Evolutionary conservation across 2,113 vertebrate genomes (phyloP).

Genomic region (Hylia prasina): DNA sequence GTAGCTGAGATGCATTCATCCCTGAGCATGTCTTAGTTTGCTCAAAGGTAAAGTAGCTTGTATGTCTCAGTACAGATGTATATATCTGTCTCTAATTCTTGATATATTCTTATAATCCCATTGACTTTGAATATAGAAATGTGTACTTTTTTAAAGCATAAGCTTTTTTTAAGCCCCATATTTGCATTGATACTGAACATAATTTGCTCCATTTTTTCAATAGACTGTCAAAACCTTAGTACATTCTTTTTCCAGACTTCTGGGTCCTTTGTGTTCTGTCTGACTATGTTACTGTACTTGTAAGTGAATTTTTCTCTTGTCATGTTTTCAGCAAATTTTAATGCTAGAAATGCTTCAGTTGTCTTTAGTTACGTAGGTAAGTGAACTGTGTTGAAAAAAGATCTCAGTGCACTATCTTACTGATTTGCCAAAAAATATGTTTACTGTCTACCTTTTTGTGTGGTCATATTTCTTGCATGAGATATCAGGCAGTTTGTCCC

Average conservation of each 20-base stretch:
- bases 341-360: neutral
- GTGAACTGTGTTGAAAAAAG: neutral
- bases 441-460: neutral
- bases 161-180: neutral
- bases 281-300: neutral
- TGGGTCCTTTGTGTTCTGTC: neutral
- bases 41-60: neutral
- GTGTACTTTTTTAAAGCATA: neutral
- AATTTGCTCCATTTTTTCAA: neutral
- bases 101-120: neutral
- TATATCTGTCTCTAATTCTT: neutral
- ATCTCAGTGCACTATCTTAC: neutral
- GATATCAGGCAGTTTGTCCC: neutral
- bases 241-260: neutral
- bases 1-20: neutral
- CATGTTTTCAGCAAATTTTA: neutral
- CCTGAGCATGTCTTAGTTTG: neutral
- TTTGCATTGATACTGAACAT: neutral
- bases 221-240: neutral
- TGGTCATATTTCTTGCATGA: neutral
- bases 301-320: neutral
- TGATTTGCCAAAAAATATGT: neutral
- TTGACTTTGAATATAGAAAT: neutral
- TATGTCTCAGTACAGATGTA: neutral
- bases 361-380: neutral